Evolutionary conservation across 23 tunicate species (phyloP).

Genomic region (Halocynthia roretzi): DNA sequence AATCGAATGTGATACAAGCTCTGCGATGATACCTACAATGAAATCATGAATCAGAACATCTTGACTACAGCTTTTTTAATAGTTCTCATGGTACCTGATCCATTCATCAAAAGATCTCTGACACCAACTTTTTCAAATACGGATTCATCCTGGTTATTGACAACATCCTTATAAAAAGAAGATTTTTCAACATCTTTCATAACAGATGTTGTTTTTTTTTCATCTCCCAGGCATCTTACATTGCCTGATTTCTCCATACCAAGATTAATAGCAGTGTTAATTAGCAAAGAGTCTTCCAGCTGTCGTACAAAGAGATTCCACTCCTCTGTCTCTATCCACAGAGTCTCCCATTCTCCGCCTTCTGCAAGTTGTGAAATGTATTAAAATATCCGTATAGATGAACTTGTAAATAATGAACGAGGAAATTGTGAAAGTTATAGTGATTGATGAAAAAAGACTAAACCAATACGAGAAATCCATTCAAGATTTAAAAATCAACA

Average conservation of each 20-base stretch:
- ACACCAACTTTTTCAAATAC: constrained; percentile 17
- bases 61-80: background rate
- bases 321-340: constrained; percentile 61
- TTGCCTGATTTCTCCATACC: background rate
- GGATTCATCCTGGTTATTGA: background rate
- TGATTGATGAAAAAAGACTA: background rate
- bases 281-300: constrained; percentile 42
- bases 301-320: constrained; percentile 53
- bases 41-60: background rate
- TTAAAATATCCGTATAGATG: too few relatives aligned
- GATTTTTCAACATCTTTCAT: constrained; percentile 9
- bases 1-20: constrained; percentile 30
- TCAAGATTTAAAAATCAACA: background rate
- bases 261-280: constrained; percentile 38
- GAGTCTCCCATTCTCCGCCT: constrained; percentile 48
- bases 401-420: too few relatives aligned
- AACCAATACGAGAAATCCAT: background rate
- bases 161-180: too few relatives aligned
- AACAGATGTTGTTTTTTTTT: background rate
- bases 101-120: constrained; percentile 47
- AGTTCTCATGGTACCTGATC: constrained; percentile 34
- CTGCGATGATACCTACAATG: constrained; percentile 40
- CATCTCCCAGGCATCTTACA: background rate
- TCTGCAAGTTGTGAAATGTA: too few relatives aligned
- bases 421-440: too few relatives aligned